Base-by-base conservation (phyloP, 2,797 vertebrate species). In the Gadopsis marmoratus region DNA sequence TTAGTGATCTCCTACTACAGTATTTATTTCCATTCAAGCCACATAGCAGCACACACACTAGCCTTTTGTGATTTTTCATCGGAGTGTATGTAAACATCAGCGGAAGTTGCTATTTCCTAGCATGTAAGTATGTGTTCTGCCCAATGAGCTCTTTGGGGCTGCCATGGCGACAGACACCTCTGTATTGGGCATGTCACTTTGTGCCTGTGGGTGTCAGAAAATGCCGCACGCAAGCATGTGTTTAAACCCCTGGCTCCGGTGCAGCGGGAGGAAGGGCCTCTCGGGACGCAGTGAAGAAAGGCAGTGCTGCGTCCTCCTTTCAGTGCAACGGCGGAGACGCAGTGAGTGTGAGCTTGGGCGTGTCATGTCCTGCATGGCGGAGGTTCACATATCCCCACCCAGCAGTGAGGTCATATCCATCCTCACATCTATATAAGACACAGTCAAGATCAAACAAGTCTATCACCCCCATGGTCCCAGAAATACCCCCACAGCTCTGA, bases 131-230 rank as follows among this genome's bases (percentile, higher is more conserved):
- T 51, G 37, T 80, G 79, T 79, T 83, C 56, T 78, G 51, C 76
- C 68, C 58, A 77, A 54, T 56, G 26, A 75, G 58, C 75, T 82
- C 74, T 72, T 75, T 50, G 65, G 45, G 61, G 84, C 89, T 90
- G 84, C 91, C 88, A 90, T 92, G 88, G 93, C 89, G 88, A 93
- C 91, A 84, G 92, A 90, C 91, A 90, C 85, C 83, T 92, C 81
- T 82, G 81, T 61, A 65, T 86, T 83, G 12, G 33, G 72, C 21
- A 35, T 41, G 39, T 83, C 82, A 78, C 85, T 91, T 87, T 86
- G 74, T 86, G 83, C 88, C 87, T 79, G 82, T 56, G 73, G 85
- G 86, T 91, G 87, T 92, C 86, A 83, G 73, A 89, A 87, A 90
- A 84, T 56, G 78, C 85, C 79, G 79, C 87, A 88, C 84, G 79